Conservation (phyloP, 2,113 vertebrate species). For the Lycaon pictus region DNA sequence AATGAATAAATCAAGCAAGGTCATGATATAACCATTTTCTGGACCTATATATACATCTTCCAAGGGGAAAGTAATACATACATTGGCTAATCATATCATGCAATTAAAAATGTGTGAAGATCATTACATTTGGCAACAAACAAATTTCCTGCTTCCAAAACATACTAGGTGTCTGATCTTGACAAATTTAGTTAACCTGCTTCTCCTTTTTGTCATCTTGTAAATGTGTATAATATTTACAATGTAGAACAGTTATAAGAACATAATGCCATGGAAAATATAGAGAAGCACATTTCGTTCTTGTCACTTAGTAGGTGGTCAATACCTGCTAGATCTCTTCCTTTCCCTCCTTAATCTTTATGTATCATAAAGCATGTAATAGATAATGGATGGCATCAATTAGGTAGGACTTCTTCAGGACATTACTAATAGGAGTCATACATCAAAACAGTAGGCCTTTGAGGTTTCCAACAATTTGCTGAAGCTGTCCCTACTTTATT, state of each 20-base stretch:
- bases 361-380: background rate
- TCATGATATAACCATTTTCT: background rate
- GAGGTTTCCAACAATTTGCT: constrained; percentile 69
- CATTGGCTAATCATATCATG: background rate
- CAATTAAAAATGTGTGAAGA: background rate
- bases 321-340: background rate
- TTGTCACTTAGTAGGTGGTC: background rate
- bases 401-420: constrained; percentile 74
- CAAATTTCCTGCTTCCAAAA: background rate
- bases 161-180: background rate
- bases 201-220: background rate
- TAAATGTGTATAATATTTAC: background rate
- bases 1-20: background rate
- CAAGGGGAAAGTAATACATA: background rate
- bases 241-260: background rate
- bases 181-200: background rate
- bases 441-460: constrained; percentile 63
- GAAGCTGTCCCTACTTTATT: constrained; percentile 63
- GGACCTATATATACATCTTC: background rate
- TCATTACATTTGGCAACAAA: background rate
- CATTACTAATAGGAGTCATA: background rate
- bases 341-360: background rate
- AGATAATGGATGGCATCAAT: constrained; percentile 45
- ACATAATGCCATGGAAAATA: background rate
- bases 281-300: background rate